Evolutionary conservation across 2,888 invertebrate species (phyloP).

Genomic region (Philonicus albiceps): DNA sequence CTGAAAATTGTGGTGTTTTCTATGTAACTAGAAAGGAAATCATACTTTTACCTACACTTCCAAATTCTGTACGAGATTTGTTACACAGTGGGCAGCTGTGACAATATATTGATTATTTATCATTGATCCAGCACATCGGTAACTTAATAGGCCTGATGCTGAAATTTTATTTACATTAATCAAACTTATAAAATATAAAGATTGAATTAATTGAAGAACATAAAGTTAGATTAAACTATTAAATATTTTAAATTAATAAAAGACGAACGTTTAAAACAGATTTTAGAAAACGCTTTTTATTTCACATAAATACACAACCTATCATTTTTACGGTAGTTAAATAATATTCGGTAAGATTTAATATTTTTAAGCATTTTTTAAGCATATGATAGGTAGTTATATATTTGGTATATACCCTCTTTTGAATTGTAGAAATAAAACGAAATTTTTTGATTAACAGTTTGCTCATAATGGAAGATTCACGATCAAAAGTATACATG

Average conservation of each 20-base stretch:
- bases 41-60: constrained; percentile 58
- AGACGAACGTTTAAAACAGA: no score
- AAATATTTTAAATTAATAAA: no score
- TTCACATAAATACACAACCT: no score
- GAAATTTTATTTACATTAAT: neutral
- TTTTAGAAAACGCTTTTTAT: no score
- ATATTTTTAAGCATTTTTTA: no score
- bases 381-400: no score
- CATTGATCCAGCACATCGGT: constrained; percentile 65
- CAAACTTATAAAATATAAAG: neutral
- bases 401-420: no score
- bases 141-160: constrained; percentile 56
- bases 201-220: no score
- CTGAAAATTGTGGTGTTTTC: constrained; percentile 57
- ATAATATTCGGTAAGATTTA: no score
- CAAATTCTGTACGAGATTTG: constrained; percentile 64
- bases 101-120: constrained; percentile 67
- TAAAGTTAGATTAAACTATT: no score
- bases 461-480: neutral
- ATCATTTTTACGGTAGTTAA: no score
- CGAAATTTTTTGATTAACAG: neutral
- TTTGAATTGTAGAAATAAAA: neutral
- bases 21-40: neutral
- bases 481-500: neutral
- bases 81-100: constrained; percentile 70